phyloP scores from a whole-genome alignment of 1,140 invertebrate species.

The Papilio polyxenes region DNA sequence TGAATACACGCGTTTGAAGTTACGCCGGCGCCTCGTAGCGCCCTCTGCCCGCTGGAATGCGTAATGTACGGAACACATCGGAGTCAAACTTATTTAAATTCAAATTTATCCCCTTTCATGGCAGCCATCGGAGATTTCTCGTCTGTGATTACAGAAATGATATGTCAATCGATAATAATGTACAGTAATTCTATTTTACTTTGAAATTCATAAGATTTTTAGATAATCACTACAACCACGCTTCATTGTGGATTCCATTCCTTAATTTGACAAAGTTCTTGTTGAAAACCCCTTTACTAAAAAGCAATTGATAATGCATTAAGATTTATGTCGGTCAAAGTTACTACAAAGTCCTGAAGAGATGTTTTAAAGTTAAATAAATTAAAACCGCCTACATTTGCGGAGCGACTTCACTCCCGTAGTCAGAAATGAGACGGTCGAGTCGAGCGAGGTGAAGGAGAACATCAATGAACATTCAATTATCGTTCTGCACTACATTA shows the following conservation, averaged over 20 bases:
- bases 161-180: neutral
- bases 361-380: neutral
- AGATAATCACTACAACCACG: too few species aligned
- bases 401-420: neutral
- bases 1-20: conserved; percentile 18
- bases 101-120: conserved; percentile 58
- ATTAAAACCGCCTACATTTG: neutral
- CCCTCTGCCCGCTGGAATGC: conserved; percentile 41
- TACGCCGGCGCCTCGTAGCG: neutral
- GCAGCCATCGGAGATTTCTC: conserved; percentile 43
- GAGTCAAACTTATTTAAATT: conserved; percentile 58
- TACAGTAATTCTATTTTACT: neutral
- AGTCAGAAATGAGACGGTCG: neutral
- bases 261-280: neutral
- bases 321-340: neutral
- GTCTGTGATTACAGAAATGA: neutral
- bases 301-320: too few species aligned
- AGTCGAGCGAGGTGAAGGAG: neutral
- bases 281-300: neutral
- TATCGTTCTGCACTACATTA: neutral
- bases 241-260: too few species aligned
- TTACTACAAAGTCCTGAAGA: neutral
- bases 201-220: too few species aligned
- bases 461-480: conserved; percentile 17
- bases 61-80: conserved; percentile 44